These are phyloP conservation scores for Eptesicus fuscus DNA, from an alignment of 2,113 vertebrate species.

Conservation along the genomic window DNA sequence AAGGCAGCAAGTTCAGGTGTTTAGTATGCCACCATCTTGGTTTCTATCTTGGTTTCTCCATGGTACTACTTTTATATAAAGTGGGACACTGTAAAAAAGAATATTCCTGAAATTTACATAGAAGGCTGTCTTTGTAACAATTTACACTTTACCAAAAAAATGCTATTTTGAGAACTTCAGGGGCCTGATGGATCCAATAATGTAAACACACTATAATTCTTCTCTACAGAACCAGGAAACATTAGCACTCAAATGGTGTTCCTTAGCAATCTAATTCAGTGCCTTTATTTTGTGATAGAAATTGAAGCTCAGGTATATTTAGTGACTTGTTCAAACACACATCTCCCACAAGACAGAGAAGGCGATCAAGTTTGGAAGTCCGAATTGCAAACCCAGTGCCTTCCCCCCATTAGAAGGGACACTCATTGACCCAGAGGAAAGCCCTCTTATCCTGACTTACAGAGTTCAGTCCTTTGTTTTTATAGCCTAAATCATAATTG, in stretches of 20 bases:
- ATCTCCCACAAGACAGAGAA: neutral
- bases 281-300: neutral
- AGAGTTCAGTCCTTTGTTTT: neutral
- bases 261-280: neutral
- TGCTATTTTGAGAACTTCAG: neutral
- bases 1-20: no score
- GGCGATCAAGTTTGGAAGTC: neutral
- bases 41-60: no score
- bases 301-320: neutral
- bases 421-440: neutral
- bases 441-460: neutral
- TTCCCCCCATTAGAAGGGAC: neutral
- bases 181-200: neutral
- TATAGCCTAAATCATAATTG: neutral
- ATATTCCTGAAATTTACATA: neutral
- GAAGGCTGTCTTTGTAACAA: neutral
- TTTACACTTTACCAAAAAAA: neutral
- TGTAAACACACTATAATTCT: neutral
- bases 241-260: neutral
- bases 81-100: neutral
- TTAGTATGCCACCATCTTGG: no score
- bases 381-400: neutral
- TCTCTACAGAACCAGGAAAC: neutral
- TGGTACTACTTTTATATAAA: neutral
- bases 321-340: neutral